Evolutionary conservation across 2,113 vertebrate genomes (phyloP).

Genomic region (Strix uralensis): DNA sequence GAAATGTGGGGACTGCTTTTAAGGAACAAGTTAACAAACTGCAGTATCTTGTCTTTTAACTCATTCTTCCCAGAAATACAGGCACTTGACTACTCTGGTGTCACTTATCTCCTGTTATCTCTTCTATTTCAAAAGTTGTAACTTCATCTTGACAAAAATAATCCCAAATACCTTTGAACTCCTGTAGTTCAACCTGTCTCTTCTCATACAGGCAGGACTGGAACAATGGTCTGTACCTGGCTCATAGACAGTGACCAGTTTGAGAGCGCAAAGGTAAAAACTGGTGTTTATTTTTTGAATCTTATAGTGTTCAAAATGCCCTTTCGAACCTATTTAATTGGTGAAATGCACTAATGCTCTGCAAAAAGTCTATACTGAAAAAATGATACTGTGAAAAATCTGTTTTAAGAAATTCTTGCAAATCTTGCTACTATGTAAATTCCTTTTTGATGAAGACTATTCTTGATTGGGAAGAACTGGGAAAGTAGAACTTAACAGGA

Average conservation of each 20-base stretch:
- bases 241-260: constrained; percentile 88
- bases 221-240: constrained; percentile 90
- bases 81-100: background rate
- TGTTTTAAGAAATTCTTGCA: background rate
- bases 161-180: background rate
- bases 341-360: background rate
- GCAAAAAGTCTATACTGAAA: background rate
- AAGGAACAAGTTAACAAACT: background rate
- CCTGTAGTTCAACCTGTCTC: background rate
- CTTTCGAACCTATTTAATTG: background rate
- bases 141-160: background rate
- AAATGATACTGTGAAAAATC: background rate
- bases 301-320: background rate
- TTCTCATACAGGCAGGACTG: constrained; percentile 85
- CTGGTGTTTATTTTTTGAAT: background rate
- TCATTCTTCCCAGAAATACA: background rate
- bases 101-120: background rate
- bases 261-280: constrained; percentile 86
- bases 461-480: background rate
- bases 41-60: background rate
- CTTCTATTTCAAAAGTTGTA: background rate
- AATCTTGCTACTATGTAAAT: background rate
- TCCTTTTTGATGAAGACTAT: background rate
- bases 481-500: background rate
- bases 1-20: background rate